A percentile compares a stretch with the other conserved stretches of the same genome.
Evolutionary conservation across 1,140 invertebrate species (phyloP).

Genomic region (Tenebrio molitor): DNA sequence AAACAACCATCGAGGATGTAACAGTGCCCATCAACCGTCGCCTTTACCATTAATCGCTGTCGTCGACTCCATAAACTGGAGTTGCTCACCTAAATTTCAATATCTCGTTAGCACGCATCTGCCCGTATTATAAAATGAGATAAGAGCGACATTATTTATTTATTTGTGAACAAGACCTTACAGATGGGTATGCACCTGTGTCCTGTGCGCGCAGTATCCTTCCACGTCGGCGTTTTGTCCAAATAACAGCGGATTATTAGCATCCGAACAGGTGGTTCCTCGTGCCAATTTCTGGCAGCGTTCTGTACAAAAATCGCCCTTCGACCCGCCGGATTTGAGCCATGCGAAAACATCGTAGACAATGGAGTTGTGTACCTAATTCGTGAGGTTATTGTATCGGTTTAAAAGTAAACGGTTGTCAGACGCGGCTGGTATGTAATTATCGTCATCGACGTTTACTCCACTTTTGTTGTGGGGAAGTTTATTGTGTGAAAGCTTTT

Average conservation of each 20-base stretch:
- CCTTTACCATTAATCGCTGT: no score
- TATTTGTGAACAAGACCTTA: slow-evolving; percentile 42
- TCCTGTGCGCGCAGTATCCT: slow-evolving; percentile 26
- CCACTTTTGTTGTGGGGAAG: slow-evolving; percentile 25
- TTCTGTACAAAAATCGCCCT: no score
- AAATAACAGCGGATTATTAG: slow-evolving; percentile 33
- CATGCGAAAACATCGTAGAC: neutral
- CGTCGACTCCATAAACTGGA: no score
- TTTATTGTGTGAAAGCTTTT: slow-evolving; percentile 35
- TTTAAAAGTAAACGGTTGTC: slow-evolving; percentile 23
- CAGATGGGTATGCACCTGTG: slow-evolving; percentile 48
- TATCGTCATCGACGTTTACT: slow-evolving; percentile 28
- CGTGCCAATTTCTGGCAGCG: no score
- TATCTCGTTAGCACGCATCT: slow-evolving; percentile 8
- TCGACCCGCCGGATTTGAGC: no score
- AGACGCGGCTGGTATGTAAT: slow-evolving; percentile 23
- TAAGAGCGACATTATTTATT: slow-evolving; percentile 42
- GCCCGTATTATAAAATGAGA: slow-evolving; percentile 30
- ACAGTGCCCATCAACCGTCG: no score
- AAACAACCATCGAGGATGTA: no score
- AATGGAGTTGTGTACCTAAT: neutral
- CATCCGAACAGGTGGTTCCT: slow-evolving; percentile 26
- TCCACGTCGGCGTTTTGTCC: slow-evolving; percentile 14
- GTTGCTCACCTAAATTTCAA: no score
- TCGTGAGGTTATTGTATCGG: slow-evolving; percentile 3